phyloP scores from a whole-genome alignment of 2,113 vertebrate genomes.

The Mirounga angustirostris region DNA sequence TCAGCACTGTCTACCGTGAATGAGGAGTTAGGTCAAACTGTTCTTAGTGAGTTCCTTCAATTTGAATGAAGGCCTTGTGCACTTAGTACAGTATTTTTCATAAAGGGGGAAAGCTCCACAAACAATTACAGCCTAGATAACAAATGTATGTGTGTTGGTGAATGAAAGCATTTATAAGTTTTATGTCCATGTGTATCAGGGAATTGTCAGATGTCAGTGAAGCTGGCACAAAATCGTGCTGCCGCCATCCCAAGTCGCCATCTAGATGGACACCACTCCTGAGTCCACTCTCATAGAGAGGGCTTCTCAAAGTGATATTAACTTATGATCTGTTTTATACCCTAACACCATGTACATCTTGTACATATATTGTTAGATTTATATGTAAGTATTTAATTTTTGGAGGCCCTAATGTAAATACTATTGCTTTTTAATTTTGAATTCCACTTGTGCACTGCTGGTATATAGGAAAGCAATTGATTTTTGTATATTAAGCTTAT shows the following conservation, averaged over 20 bases:
- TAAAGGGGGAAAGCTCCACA: background rate
- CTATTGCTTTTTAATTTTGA: constrained; percentile 17
- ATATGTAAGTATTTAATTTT: background rate
- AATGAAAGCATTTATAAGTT: background rate
- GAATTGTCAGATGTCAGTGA: background rate
- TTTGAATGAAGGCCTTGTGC: background rate
- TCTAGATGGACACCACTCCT: background rate
- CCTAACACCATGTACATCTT: background rate
- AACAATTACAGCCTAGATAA: background rate
- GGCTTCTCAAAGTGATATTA: background rate
- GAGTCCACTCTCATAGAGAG: background rate
- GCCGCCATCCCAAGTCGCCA: background rate
- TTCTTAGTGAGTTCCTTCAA: background rate
- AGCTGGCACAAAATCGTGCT: background rate
- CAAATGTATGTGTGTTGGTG: background rate
- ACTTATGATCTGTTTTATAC: background rate
- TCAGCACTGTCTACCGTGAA: background rate
- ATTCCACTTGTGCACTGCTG: background rate
- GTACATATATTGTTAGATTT: background rate
- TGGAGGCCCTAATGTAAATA: background rate
- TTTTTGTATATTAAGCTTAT: background rate
- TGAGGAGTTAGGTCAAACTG: background rate
- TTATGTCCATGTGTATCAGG: background rate
- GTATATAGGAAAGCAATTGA: background rate
- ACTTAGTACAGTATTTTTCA: background rate